Evolutionary conservation across 2,797 vertebrate species (phyloP), one percentile per base, ranked within the genome.

Genomic region (Gorsachius magnificus): DNA sequence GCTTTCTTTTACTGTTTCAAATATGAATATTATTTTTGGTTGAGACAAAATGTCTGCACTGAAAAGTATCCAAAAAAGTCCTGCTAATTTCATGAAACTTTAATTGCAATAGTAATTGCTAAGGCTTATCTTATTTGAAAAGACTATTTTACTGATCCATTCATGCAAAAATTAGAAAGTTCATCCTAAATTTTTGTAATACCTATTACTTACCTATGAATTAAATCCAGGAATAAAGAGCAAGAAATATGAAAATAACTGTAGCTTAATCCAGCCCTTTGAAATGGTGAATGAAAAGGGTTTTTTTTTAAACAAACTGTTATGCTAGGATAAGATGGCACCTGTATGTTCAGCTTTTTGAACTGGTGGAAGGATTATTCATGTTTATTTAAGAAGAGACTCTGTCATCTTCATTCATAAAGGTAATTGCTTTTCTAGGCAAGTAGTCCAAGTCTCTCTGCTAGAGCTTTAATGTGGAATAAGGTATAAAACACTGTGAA

Each of bases 101-200:
- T 95, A 96, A 96, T 79, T 84, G 80, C 45, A 97, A 71, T 71
- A 69, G 54, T 92, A 96, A 97, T 94, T 97, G 91, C 84, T 91
- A 79, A 82, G 63, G 60, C 74, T 84, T 78, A 87, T 83, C 66
- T 93, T 94, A 60, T 60, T 96, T 89, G 83, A 76, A 90, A 74
- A 93, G 61, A 38, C 74, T 78, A 74, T 74, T 89, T 70, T 63
- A 85, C 77, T 72, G 92, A 91, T 77, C 74, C 16, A 7, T 94
- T 97, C 83, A 87, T 41, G 60, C 48, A 96, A 95, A 94, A 97
- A 95, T 94, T 95, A 91, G 68, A 95, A 93, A 97, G 70, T 46
- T 75, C 79, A 95, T 95, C 68, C 90, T 84, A 83, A 95, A 76
- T 83, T 94, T 79, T 60, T 95, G 91, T 88, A 96, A 95, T 95